These are phyloP conservation scores for Pristionchus maxplancki DNA, from an alignment of 2,888 invertebrate genomes.

Conservation along the genomic window DNA sequence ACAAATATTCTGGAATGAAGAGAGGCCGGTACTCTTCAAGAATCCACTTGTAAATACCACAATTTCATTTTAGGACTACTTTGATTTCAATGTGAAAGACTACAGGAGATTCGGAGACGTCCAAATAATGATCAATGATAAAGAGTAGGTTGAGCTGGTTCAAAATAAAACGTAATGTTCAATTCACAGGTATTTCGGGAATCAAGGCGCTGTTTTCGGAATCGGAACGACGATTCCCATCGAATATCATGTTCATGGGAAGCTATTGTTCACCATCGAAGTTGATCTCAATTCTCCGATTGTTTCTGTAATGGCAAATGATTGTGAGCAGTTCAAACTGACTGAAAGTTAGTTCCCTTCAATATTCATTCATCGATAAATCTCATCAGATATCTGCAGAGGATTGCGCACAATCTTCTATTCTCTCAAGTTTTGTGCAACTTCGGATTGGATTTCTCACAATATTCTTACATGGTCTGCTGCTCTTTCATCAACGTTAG, in stretches of 20 bases:
- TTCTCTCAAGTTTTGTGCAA: background rate
- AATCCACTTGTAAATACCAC: background rate
- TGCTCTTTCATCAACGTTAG: background rate
- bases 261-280: background rate
- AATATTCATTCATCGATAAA: too few relatives aligned
- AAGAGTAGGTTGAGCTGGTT: background rate
- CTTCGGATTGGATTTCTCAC: background rate
- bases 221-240: background rate
- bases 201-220: background rate
- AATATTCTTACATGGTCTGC: background rate
- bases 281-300: slow-evolving; percentile 7
- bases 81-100: background rate
- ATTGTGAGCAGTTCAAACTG: slow-evolving; percentile 16
- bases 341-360: background rate
- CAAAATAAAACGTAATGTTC: background rate
- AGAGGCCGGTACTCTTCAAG: slow-evolving; percentile 27
- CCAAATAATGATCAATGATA: background rate
- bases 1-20: slow-evolving; percentile 17
- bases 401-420: background rate
- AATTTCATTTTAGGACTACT: background rate
- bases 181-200: background rate
- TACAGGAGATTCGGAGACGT: background rate
- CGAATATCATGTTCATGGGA: background rate
- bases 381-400: slow-evolving; percentile 1
- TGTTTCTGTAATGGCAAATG: background rate